Conservation (phyloP, 2,888 invertebrate genomes). For the Steinernema scapterisci region DNA sequence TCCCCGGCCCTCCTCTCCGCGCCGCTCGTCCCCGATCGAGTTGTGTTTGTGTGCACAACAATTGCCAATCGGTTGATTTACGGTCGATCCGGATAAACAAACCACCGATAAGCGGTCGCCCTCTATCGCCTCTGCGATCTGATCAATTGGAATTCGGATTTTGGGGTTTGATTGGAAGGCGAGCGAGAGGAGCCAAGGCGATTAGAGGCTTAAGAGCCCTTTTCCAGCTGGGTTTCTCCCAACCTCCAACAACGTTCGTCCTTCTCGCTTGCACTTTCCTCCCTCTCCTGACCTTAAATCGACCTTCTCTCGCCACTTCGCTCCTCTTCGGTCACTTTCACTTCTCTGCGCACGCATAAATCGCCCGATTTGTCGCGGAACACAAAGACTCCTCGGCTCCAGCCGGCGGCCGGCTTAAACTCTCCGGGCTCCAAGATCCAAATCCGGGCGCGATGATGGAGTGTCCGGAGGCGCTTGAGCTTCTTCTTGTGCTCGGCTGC, state of each 20-base stretch:
- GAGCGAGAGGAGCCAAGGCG: not conserved
- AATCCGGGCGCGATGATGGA: slow-evolving; percentile 33
- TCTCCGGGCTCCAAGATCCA: not conserved
- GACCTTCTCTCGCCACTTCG: too few relatives aligned
- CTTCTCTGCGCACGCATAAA: not conserved
- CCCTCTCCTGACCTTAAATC: too few relatives aligned
- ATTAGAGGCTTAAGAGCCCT: too few relatives aligned
- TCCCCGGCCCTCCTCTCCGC: not conserved
- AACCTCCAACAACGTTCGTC: too few relatives aligned
- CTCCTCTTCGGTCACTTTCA: too few relatives aligned
- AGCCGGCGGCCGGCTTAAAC: not conserved
- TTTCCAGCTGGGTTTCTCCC: too few relatives aligned
- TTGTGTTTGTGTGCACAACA: slow-evolving; percentile 26
- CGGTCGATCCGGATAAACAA: slow-evolving; percentile 25
- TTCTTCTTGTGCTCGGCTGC: slow-evolving; percentile 3
- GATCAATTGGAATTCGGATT: not conserved
- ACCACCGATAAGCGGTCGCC: slow-evolving; percentile 19
- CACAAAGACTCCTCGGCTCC: not conserved
- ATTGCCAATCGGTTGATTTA: slow-evolving; percentile 26
- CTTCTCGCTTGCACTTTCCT: too few relatives aligned
- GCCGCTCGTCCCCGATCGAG: not conserved
- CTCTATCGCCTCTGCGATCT: slow-evolving; percentile 7
- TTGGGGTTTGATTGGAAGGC: too few relatives aligned
- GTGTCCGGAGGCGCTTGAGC: not conserved
- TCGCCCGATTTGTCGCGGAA: slow-evolving; percentile 13